phyloP scores from a whole-genome alignment of 1,140 invertebrate species.

The Frieseomelitta varia region DNA sequence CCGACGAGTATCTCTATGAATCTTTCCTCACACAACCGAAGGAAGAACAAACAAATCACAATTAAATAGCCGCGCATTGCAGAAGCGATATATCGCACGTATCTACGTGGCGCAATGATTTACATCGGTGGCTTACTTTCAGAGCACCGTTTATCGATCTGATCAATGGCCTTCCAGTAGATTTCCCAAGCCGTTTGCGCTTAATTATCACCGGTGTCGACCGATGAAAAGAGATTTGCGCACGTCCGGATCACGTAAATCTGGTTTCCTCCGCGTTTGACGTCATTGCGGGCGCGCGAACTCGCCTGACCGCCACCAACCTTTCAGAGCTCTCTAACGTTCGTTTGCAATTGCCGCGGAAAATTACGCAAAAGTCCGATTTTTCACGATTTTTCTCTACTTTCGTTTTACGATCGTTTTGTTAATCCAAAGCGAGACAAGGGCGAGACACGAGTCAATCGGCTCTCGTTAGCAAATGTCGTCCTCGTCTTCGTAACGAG shows the following conservation, averaged over 20 bases:
- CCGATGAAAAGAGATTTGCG: slow-evolving; percentile 32
- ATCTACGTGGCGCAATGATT: slow-evolving; percentile 26
- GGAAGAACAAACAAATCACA: background rate
- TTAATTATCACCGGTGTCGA: slow-evolving; percentile 37
- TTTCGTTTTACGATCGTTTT: background rate
- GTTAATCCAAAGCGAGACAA: background rate
- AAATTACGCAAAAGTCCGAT: background rate
- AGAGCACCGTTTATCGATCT: slow-evolving; percentile 23
- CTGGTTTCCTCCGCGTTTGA: slow-evolving; percentile 30
- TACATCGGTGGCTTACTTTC: slow-evolving; percentile 20
- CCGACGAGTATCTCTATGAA: too few species aligned
- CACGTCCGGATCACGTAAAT: slow-evolving; percentile 40
- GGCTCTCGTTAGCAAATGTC: too few species aligned
- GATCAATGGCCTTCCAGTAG: slow-evolving; percentile 42
- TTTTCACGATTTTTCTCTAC: background rate
- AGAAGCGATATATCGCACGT: background rate
- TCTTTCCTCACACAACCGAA: background rate
- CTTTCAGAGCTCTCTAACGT: too few species aligned
- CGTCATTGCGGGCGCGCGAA: slow-evolving; percentile 16
- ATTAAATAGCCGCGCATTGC: background rate
- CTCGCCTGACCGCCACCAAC: background rate
- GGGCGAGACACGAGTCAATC: background rate
- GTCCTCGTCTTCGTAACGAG: background rate
- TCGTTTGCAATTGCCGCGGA: background rate
- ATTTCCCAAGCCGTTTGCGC: slow-evolving; percentile 26